Percentiles rank a stretch among this genome's conserved stretches.
Evolutionary conservation across 1,140 invertebrate species (phyloP).

Genomic region (Druon quercuslanigerum): DNA sequence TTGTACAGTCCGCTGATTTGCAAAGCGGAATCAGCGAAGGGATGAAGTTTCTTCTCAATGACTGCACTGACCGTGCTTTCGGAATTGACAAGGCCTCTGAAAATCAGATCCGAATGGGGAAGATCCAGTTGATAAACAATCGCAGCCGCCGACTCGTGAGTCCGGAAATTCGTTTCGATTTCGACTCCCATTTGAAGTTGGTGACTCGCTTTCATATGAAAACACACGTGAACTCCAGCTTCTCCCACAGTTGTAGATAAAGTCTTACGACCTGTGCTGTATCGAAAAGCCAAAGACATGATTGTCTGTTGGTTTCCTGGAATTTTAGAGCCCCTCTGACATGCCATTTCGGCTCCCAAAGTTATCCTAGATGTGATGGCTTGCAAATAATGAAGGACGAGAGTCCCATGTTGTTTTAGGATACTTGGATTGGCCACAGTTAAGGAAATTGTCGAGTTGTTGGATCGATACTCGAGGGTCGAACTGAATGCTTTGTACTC

Average conservation of each 20-base stretch:
- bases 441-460: slow-evolving; percentile 80
- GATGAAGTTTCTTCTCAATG: slow-evolving; percentile 84
- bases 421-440: slow-evolving; percentile 82
- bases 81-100: slow-evolving; percentile 83
- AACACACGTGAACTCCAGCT: slow-evolving; percentile 81
- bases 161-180: slow-evolving; percentile 78
- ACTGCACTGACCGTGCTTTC: slow-evolving; percentile 84
- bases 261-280: slow-evolving; percentile 78
- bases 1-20: slow-evolving; percentile 84
- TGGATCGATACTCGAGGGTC: slow-evolving; percentile 80
- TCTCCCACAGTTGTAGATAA: slow-evolving; percentile 84
- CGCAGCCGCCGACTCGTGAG: slow-evolving; percentile 81
- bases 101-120: slow-evolving; percentile 82
- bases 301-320: slow-evolving; percentile 81
- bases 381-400: slow-evolving; percentile 84
- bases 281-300: slow-evolving; percentile 81
- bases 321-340: slow-evolving; percentile 80
- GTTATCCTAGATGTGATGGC: slow-evolving; percentile 80
- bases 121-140: slow-evolving; percentile 86
- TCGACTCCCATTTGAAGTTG: slow-evolving; percentile 81
- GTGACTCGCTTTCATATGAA: slow-evolving; percentile 83
- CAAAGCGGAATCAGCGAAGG: slow-evolving; percentile 82
- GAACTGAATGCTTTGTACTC: slow-evolving; percentile 78
- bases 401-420: slow-evolving; percentile 79
- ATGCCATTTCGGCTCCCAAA: slow-evolving; percentile 85